A percentile compares a stretch with the other conserved stretches of the same genome.
Conservation (phyloP, 2,113 vertebrate genomes). For the Rhynchomys soricoides region DNA sequence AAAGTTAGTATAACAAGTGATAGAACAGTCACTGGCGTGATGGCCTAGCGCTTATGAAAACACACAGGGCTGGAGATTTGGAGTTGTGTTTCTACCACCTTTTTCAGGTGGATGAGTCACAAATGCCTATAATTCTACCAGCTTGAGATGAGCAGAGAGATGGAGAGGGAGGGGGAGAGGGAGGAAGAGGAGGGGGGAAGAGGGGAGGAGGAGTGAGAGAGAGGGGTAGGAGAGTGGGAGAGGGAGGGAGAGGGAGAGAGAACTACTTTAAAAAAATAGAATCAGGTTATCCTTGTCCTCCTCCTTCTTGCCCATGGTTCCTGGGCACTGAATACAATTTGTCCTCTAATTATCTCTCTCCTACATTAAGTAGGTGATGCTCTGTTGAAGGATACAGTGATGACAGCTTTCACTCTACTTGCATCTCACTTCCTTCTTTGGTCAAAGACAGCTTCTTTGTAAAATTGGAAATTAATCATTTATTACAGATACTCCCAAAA, state of each 20-base stretch:
- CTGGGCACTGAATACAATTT: neutral
- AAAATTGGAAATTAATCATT: conserved; percentile 10
- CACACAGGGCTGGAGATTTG: neutral
- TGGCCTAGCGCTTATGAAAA: neutral
- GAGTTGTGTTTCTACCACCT: neutral
- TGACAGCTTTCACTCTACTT: neutral
- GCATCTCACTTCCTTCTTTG: neutral
- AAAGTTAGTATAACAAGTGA: neutral
- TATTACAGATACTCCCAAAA: neutral
- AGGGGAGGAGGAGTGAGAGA: neutral
- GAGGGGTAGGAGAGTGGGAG: neutral
- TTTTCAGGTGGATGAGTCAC: neutral
- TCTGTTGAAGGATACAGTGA: neutral
- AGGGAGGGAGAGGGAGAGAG: neutral
- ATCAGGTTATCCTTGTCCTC: neutral
- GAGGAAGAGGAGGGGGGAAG: too few species aligned
- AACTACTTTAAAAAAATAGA: neutral
- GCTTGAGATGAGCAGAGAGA: neutral
- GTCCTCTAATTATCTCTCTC: neutral
- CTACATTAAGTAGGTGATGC: neutral
- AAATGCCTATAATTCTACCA: neutral
- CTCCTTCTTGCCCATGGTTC: neutral
- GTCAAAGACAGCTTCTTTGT: neutral
- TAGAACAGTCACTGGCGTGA: neutral
- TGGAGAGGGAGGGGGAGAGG: neutral